Percentiles rank a stretch among this genome's conserved stretches.
These are phyloP conservation scores for Telmatherina bonti DNA, from an alignment of 2,797 vertebrate genomes.

Conservation along the genomic window DNA sequence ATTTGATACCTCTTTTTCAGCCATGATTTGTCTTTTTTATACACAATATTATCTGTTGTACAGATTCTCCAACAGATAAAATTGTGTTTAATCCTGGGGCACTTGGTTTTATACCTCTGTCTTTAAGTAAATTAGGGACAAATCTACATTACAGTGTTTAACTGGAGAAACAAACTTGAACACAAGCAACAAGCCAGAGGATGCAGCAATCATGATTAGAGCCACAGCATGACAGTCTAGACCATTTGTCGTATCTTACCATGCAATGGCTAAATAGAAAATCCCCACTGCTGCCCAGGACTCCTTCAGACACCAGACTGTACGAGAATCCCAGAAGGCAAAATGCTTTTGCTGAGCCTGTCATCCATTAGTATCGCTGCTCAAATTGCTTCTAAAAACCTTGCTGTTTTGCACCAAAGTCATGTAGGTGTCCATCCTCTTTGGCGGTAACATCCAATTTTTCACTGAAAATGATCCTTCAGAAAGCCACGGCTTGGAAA, in stretches of 20 bases:
- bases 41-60: no score
- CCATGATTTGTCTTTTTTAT: no score
- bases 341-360: background rate
- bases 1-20: background rate
- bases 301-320: no score
- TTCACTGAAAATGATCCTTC: background rate
- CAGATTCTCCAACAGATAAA: no score
- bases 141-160: no score
- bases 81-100: no score
- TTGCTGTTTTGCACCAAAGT: background rate
- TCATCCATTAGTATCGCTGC: background rate
- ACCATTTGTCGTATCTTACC: background rate
- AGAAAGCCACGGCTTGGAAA: background rate
- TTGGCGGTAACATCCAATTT: background rate
- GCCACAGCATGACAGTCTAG: background rate
- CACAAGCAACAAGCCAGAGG: background rate
- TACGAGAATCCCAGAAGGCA: background rate
- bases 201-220: background rate
- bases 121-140: no score
- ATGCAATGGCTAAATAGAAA: background rate
- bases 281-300: no score
- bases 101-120: no score
- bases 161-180: no score
- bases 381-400: no score
- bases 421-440: background rate